Conservation (phyloP, 2,888 invertebrate species). For the Germaria angustata region DNA sequence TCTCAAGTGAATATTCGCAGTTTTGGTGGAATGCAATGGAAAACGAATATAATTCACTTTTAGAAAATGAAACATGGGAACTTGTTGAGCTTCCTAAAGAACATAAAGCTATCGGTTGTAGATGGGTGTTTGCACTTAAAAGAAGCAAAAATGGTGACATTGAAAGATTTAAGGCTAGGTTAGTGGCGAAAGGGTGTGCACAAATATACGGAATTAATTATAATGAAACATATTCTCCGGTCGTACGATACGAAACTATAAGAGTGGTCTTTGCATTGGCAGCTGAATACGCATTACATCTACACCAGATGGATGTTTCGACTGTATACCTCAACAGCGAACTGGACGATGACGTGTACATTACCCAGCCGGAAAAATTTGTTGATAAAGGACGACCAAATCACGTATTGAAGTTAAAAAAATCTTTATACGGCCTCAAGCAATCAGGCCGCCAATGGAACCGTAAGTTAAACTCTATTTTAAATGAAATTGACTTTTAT, state of each 20-base stretch:
- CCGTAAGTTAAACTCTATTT: background rate
- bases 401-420: conserved; percentile 59
- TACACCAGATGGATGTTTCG: background rate
- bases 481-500: background rate
- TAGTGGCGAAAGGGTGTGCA: background rate
- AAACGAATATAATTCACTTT: conserved; percentile 23
- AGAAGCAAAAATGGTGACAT: background rate
- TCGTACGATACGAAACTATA: background rate
- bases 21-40: background rate
- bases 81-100: background rate
- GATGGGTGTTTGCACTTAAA: background rate
- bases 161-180: background rate
- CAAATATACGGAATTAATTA: background rate
- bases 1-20: background rate
- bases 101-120: background rate
- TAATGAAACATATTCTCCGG: background rate
- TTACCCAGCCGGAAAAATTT: conserved; percentile 40
- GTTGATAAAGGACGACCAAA: conserved; percentile 20
- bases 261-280: background rate
- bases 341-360: background rate
- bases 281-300: background rate
- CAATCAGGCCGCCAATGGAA: conserved; percentile 67
- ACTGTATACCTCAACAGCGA: background rate
- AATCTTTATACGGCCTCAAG: conserved; percentile 69
- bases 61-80: background rate